Evolutionary conservation across 2,888 invertebrate species (phyloP).

Genomic region (Noctuana brunneofusca): DNA sequence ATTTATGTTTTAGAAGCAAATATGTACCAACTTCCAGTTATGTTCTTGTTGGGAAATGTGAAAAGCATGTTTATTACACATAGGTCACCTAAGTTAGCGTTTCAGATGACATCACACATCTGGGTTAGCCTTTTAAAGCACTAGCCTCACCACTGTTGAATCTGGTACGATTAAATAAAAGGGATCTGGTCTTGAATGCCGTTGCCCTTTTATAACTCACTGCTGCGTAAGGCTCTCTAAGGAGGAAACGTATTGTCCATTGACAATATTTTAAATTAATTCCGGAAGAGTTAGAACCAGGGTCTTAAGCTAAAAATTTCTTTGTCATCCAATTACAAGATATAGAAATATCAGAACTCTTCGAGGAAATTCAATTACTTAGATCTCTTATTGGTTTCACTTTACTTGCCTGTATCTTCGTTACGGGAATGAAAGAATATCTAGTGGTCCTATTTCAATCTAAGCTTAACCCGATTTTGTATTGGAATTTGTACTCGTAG

Average conservation of each 20-base stretch:
- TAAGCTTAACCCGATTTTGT: constrained; percentile 27
- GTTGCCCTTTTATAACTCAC: no score
- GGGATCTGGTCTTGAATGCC: no score
- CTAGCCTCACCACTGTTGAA: no score
- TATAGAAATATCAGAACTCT: constrained; percentile 3
- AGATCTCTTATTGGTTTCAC: constrained; percentile 16
- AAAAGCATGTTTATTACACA: no score
- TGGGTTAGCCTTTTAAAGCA: no score
- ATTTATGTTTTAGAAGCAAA: constrained; percentile 18
- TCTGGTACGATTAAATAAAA: no score
- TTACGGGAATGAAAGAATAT: constrained; percentile 6
- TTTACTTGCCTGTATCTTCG: constrained; percentile 8
- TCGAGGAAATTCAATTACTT: constrained; percentile 19
- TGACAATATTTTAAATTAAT: background rate
- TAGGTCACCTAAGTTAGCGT: no score
- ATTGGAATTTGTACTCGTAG: constrained; percentile 24
- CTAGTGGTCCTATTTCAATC: constrained; percentile 24
- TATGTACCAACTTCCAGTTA: constrained; percentile 16
- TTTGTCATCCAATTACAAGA: constrained; percentile 7
- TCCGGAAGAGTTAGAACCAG: background rate
- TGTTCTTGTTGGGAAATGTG: no score
- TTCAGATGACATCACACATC: no score
- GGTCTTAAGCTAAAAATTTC: constrained; percentile 1
- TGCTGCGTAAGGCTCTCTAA: no score
- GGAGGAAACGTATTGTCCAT: no score